Evolutionary conservation across 2,888 invertebrate genomes (phyloP), one percentile per base, ranked within the genome.

Genomic region (Andrena haemorrhoa): DNA sequence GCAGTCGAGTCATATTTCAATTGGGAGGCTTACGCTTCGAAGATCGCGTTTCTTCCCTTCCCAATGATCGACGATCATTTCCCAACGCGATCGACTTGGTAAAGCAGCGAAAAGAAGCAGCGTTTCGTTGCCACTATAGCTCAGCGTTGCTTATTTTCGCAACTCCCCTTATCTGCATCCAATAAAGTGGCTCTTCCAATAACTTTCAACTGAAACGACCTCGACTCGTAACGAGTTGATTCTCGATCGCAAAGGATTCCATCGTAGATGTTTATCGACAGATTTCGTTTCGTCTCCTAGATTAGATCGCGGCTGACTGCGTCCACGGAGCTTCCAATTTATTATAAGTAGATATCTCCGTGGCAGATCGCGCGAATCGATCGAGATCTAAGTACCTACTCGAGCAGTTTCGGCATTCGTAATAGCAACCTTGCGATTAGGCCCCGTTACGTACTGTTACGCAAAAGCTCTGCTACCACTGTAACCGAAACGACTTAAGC

Each of bases 1-100:
- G 33, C 72, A 63, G 23, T 51, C 72, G 8, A 23, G 51, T 33
- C 72, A 33, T 61, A 51, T 63, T 53, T 72, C 72, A 35, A 23
- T 56, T 12, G 29, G 20, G 12, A 5, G 20, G 16, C 8, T 41
- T 41, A 20, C 69, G 41, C 6, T 12, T 41, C 23, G 23, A 41
- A 41, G 26, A 41, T 26, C 31, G 20, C 29, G 4, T 20, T 41
- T 35, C 7, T 29, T 60, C 35, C 16, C n/a, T 12, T 4, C 10
- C 41, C 0, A 51, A 3, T 3, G 33, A 71, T 53, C 33, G 12
- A 20, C 16, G 2, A 26, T 60, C 8, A 8, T 26, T 56, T 41
- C 41, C 16, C 2, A n/a, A 12, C 23, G 26, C 41, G 41, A 41
- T 16, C 41, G 1, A 5, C 41, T 41, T 5, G 41, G 41, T 41